These are phyloP conservation scores for Nomada hirtipes DNA, from an alignment of 2,888 invertebrate species.

Conservation along the genomic window DNA sequence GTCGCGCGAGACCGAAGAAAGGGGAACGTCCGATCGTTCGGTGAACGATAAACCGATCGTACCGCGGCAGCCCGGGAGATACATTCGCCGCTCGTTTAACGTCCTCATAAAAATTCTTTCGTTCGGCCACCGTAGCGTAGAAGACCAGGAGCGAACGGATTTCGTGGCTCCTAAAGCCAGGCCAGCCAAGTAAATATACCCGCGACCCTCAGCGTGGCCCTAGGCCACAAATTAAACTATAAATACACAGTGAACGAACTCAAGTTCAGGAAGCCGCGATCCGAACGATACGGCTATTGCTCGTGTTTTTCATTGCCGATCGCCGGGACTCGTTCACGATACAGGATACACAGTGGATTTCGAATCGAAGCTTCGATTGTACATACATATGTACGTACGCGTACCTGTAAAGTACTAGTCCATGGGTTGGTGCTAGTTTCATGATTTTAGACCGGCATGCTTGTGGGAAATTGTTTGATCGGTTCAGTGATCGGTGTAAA, in stretches of 20 bases:
- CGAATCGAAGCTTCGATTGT: too few species aligned
- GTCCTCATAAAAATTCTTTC: conserved; percentile 80
- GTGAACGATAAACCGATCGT: conserved; percentile 73
- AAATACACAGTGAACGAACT: conserved; percentile 78
- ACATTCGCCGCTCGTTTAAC: conserved; percentile 73
- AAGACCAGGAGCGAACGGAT: conserved; percentile 66
- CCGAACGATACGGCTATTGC: conserved; percentile 31
- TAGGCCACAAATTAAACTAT: conserved; percentile 83
- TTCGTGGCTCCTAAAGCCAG: conserved; percentile 70
- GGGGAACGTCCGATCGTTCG: conserved; percentile 66
- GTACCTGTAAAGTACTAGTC: too few species aligned
- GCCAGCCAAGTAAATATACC: conserved; percentile 81
- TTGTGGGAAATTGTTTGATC: too few species aligned
- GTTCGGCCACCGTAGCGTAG: conserved; percentile 68
- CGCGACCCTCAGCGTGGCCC: conserved; percentile 80
- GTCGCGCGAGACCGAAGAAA: conserved; percentile 36
- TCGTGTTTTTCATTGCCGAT: conserved; percentile 5
- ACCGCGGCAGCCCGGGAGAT: conserved; percentile 56
- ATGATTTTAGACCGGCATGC: too few species aligned
- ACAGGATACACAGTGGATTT: not conserved
- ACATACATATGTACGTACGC: too few species aligned
- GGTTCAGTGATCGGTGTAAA: too few species aligned
- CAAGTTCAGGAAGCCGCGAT: conserved; percentile 63
- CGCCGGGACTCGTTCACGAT: not conserved
- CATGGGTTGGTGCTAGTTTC: too few species aligned